phyloP scores from a whole-genome alignment of 2,113 vertebrate genomes.

The Laterallus jamaicensis region DNA sequence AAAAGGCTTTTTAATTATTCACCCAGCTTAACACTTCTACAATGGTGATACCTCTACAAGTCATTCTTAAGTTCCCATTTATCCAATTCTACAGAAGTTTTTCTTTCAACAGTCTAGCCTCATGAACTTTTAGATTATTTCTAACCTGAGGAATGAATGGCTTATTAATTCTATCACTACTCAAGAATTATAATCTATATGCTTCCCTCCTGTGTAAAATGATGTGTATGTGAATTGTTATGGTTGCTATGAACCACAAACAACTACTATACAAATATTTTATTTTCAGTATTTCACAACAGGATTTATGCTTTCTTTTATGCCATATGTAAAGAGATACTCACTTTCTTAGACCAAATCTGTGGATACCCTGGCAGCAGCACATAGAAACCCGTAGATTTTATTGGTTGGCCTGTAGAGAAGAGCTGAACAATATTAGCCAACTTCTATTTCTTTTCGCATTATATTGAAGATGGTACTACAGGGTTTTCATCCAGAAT shows the following conservation, averaged over 20 bases:
- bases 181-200: not conserved
- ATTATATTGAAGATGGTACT: not conserved
- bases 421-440: not conserved
- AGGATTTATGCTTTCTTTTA: not conserved
- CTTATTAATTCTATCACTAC: not conserved
- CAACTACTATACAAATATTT: not conserved
- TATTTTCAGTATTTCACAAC: not conserved
- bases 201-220: not conserved
- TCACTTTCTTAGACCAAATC: not conserved
- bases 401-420: not conserved
- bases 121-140: not conserved
- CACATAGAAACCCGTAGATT: not conserved
- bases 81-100: not conserved
- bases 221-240: not conserved
- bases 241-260: not conserved
- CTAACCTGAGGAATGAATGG: not conserved
- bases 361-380: not conserved
- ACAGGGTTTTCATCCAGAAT: not conserved
- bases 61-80: not conserved
- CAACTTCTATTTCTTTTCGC: not conserved
- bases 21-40: not conserved
- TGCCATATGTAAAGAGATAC: not conserved
- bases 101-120: not conserved
- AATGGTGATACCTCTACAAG: not conserved
- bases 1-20: not conserved